phyloP scores from a whole-genome alignment of 2,797 vertebrate species.

The Neomorphus geoffroyi region DNA sequence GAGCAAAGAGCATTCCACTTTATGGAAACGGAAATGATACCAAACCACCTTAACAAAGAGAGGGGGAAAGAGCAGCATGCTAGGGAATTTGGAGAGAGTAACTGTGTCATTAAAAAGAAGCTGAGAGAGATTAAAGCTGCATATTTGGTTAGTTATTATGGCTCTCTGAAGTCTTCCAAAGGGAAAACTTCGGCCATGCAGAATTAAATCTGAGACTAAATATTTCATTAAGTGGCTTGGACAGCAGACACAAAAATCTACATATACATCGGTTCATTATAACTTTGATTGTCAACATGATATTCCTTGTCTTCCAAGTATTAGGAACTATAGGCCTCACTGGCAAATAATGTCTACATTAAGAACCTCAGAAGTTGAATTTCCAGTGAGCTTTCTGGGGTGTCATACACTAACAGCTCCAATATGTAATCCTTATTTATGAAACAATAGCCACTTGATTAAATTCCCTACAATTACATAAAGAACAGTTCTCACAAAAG shows the following conservation, averaged over 20 bases:
- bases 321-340: background rate
- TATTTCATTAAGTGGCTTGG: conserved; percentile 43
- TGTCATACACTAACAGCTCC: background rate
- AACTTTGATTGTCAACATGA: background rate
- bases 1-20: background rate
- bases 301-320: background rate
- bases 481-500: background rate
- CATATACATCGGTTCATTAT: background rate
- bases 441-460: conserved; percentile 18
- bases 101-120: conserved; percentile 49
- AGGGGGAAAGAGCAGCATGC: background rate
- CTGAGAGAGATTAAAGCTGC: conserved; percentile 34
- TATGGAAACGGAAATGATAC: background rate
- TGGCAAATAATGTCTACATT: background rate
- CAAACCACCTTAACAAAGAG: conserved; percentile 17
- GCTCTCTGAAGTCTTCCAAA: conserved; percentile 38
- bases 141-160: conserved; percentile 55
- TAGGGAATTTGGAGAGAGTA: conserved; percentile 16
- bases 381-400: background rate
- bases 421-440: background rate
- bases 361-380: background rate
- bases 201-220: conserved; percentile 49
- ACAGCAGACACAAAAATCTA: conserved; percentile 36
- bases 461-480: background rate
- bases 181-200: conserved; percentile 26